Base-by-base conservation (phyloP, 1,140 invertebrate species). In the Caenorhabditis remanei region DNA sequence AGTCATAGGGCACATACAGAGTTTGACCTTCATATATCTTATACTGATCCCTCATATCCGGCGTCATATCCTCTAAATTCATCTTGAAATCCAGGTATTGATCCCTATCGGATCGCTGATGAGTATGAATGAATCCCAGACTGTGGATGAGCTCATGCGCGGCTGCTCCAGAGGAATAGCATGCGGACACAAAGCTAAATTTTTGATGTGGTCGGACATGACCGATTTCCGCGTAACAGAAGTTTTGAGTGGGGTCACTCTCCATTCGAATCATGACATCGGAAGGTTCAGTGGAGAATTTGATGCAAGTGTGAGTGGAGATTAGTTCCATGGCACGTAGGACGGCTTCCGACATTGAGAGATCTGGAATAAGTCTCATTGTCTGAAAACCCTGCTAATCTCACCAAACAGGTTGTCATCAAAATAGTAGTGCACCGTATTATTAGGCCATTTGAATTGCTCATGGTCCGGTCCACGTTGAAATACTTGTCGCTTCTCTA, bases 341-440 rank as follows among this genome's bases (percentile, higher is more conserved):
- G 0, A 71, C 19, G 4, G 65, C 6, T 46, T 71, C 65, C 46
- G 43, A 7, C 65, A 71, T n/a, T 32, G 14, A 32, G 14, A 19
- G 8, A 43, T 71, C 65, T 71, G 11, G 8, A 71, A 43, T 40
- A 8, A 13, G 32, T 43, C 8, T 32, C 5, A 32, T 1, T 40
- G 32, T 32, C 6, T 11, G 32, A 32, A 63, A 32, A 11, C 9
- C 24, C n/a, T 11, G 14, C 14, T 14, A 46, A 14, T 16, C 40
- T 43, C 0, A 71, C 65, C 65, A 21, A 71, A 71, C 11, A 46
- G 9, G 14, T 71, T 13, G 5, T 71, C 41, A 46, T 71, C 40
- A 46, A 71, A 71, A 19, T 71, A 71, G 46, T 71, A 71, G 46
- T 71, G 65, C 11, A 71, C 65, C 16, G 65, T 71, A 24, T 71